Evolutionary conservation across 2,888 invertebrate species (phyloP).

Genomic region (Branchellion lobata): DNA sequence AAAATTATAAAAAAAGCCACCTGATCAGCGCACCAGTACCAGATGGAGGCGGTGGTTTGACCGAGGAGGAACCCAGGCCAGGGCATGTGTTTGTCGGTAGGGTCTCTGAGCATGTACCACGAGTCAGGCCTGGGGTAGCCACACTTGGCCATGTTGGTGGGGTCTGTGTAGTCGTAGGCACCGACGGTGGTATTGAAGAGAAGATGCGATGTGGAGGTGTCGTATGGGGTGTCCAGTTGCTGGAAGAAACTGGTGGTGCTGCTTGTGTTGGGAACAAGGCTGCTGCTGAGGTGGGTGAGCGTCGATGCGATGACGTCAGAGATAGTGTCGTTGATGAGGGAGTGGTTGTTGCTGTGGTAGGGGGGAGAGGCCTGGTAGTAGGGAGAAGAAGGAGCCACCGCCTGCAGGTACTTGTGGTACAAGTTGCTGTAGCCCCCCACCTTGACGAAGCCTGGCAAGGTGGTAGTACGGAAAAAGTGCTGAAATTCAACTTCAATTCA

Average conservation of each 20-base stretch:
- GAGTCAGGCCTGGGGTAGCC: constrained; percentile 60
- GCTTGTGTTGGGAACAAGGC: neutral
- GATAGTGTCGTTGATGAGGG: neutral
- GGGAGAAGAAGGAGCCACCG: constrained; percentile 57
- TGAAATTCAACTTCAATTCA: no score
- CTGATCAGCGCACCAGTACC: constrained; percentile 65
- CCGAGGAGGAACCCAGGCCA: constrained; percentile 66
- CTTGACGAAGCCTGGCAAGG: constrained; percentile 60
- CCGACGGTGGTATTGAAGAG: constrained; percentile 51
- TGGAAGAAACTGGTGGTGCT: neutral
- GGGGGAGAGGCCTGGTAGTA: constrained; percentile 51
- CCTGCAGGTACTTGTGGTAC: constrained; percentile 60
- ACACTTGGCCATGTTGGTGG: constrained; percentile 55
- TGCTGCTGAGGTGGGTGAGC: neutral
- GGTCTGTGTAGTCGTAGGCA: neutral
- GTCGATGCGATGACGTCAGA: neutral
- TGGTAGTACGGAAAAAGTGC: no score
- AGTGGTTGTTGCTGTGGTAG: neutral
- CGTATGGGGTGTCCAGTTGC: neutral
- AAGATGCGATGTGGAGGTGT: neutral
- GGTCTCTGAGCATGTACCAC: constrained; percentile 63
- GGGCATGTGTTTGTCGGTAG: constrained; percentile 63
- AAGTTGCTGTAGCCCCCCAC: constrained; percentile 63
- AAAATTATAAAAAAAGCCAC: constrained; percentile 55
- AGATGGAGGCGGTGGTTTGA: constrained; percentile 65